A percentile compares a stretch with the other conserved stretches of the same genome.
Conservation (phyloP, 2,888 invertebrate species). For the Lithophane leautieri region DNA sequence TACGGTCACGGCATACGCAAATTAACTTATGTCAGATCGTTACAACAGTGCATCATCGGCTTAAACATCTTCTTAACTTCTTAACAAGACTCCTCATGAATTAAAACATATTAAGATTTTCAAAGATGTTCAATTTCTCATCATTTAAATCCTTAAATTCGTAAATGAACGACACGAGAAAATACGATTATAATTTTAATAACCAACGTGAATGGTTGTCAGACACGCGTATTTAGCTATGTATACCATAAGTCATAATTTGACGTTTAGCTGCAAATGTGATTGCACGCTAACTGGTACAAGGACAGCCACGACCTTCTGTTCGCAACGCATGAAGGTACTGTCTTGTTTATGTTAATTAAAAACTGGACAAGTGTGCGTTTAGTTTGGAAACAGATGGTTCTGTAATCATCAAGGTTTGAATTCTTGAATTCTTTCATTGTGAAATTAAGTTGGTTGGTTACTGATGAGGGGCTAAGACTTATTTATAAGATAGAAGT, state of each 20-base stretch:
- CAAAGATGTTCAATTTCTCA: constrained; percentile 22
- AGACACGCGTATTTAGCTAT: constrained; percentile 50
- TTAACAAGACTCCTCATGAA: neutral
- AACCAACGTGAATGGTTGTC: constrained; percentile 35
- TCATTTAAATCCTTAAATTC: constrained; percentile 7
- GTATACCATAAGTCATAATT: constrained; percentile 74
- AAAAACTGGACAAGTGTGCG: constrained; percentile 46
- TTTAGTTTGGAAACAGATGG: constrained; percentile 32
- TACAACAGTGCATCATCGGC: neutral
- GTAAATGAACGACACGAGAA: constrained; percentile 23
- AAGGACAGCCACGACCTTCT: constrained; percentile 80
- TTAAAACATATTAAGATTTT: neutral
- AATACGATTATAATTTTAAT: constrained; percentile 39
- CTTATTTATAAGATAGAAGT: neutral
- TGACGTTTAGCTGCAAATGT: constrained; percentile 81
- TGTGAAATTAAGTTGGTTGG: constrained; percentile 10
- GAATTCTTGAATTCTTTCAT: neutral
- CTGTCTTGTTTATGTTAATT: constrained; percentile 72
- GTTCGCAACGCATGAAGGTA: constrained; percentile 73
- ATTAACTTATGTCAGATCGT: neutral
- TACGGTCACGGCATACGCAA: neutral
- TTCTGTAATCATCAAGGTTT: constrained; percentile 28
- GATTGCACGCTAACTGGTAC: constrained; percentile 83
- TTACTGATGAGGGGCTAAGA: neutral
- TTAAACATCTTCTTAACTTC: neutral